Conservation (phyloP, 1,140 invertebrate species). For the Philopotamus ludificatus region DNA sequence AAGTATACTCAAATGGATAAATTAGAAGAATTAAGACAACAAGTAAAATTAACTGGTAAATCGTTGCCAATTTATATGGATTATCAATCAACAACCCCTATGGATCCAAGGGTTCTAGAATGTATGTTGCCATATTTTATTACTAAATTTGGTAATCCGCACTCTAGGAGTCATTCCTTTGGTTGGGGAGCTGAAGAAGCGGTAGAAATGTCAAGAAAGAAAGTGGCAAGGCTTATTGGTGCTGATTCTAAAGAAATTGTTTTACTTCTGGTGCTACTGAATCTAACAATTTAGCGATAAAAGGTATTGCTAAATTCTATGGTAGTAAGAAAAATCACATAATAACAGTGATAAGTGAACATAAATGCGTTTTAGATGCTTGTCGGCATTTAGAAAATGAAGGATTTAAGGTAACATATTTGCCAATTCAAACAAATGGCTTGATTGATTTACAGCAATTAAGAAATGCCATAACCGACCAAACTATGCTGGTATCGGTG, state of each 20-base stretch:
- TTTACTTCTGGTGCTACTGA: constrained; percentile 42
- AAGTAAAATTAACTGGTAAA: no score
- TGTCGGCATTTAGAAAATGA: neutral
- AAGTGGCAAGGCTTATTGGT: constrained; percentile 34
- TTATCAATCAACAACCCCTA: constrained; percentile 27
- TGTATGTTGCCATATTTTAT: constrained; percentile 34
- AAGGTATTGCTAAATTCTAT: constrained; percentile 36
- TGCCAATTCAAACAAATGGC: neutral
- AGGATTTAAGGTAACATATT: neutral
- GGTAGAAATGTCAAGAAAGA: constrained; percentile 30
- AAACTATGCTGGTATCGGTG: constrained; percentile 39
- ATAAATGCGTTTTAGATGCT: neutral
- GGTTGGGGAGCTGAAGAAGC: constrained; percentile 40
- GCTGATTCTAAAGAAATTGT: constrained; percentile 40
- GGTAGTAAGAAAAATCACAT: neutral
- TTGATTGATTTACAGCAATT: neutral
- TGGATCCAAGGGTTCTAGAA: constrained; percentile 36
- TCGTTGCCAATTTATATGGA: no score
- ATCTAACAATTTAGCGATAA: constrained; percentile 41
- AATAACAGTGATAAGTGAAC: neutral
- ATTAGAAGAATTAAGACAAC: no score
- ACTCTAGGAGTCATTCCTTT: constrained; percentile 30
- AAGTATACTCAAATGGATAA: no score
- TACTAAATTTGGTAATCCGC: constrained; percentile 30
- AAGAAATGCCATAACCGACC: constrained; percentile 13